These are phyloP conservation scores for Chrysolina americana DNA, from an alignment of 2,888 invertebrate genomes.

Conservation along the genomic window DNA sequence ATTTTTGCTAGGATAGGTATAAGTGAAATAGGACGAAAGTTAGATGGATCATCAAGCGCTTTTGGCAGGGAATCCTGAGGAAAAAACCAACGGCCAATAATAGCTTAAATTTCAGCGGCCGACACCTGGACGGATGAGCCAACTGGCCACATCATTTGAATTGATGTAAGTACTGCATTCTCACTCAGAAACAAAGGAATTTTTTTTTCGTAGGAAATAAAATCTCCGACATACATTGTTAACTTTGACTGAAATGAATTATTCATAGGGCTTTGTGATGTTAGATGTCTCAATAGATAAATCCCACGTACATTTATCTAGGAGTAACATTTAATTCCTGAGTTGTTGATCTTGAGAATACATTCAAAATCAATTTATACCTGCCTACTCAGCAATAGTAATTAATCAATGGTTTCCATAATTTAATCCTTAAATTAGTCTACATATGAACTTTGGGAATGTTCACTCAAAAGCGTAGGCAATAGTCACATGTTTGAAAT, in stretches of 20 bases:
- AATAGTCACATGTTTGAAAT: neutral
- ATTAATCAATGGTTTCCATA: neutral
- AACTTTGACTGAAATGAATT: neutral
- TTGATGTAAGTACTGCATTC: no score
- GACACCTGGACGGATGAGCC: no score
- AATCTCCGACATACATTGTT: neutral
- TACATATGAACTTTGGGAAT: neutral
- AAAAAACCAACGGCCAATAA: no score
- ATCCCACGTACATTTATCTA: neutral
- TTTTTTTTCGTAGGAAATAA: no score
- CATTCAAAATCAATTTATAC: neutral
- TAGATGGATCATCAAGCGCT: no score
- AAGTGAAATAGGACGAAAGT: no score
- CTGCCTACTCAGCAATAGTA: neutral
- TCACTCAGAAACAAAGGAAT: no score
- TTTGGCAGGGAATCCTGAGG: no score
- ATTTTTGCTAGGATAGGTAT: no score
- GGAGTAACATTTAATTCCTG: neutral
- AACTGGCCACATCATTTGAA: no score
- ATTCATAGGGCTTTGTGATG: constrained; percentile 3
- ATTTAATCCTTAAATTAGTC: neutral
- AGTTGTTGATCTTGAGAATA: constrained; percentile 4
- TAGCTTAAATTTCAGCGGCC: no score
- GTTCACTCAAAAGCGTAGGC: constrained; percentile 2
- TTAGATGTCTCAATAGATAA: constrained; percentile 2